phyloP scores from a whole-genome alignment of 2,797 vertebrate species.

The Neosilurus hyrtlii region DNA sequence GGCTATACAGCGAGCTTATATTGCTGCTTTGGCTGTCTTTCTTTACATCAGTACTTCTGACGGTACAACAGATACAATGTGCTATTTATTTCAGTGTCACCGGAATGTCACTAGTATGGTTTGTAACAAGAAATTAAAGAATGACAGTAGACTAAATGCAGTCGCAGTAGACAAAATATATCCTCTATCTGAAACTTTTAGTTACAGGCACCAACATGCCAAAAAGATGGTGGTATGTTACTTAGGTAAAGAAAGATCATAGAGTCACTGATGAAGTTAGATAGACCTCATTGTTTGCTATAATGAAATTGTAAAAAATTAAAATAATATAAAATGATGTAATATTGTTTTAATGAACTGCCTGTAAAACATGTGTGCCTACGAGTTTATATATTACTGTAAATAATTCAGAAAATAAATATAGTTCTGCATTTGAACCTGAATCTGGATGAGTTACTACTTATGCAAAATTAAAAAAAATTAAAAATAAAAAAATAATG shows the following conservation, averaged over 20 bases:
- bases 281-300: slow-evolving; percentile 54
- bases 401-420: slow-evolving; percentile 59
- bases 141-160: slow-evolving; percentile 6
- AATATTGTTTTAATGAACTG: slow-evolving; percentile 65
- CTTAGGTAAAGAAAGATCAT: slow-evolving; percentile 31
- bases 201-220: slow-evolving; percentile 27
- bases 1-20: slow-evolving; percentile 46
- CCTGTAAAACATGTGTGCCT: slow-evolving; percentile 67
- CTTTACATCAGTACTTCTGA: slow-evolving; percentile 35
- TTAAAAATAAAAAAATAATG: not conserved
- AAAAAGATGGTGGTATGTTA: slow-evolving; percentile 28
- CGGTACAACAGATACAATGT: slow-evolving; percentile 7
- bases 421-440: slow-evolving; percentile 51
- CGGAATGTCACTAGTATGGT: slow-evolving; percentile 43
- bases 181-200: slow-evolving; percentile 23
- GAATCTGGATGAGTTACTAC: slow-evolving; percentile 16
- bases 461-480: not conserved
- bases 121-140: slow-evolving; percentile 21
- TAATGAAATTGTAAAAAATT: slow-evolving; percentile 55
- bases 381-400: slow-evolving; percentile 70
- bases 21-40: slow-evolving; percentile 46
- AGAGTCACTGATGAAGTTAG: slow-evolving; percentile 46
- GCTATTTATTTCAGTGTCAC: slow-evolving; percentile 41
- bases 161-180: slow-evolving; percentile 19
- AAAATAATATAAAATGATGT: slow-evolving; percentile 52